Evolutionary conservation across 23 tunicate species (phyloP), one percentile per base, ranked within the genome.

Genomic region (Ciona savignyi): DNA sequence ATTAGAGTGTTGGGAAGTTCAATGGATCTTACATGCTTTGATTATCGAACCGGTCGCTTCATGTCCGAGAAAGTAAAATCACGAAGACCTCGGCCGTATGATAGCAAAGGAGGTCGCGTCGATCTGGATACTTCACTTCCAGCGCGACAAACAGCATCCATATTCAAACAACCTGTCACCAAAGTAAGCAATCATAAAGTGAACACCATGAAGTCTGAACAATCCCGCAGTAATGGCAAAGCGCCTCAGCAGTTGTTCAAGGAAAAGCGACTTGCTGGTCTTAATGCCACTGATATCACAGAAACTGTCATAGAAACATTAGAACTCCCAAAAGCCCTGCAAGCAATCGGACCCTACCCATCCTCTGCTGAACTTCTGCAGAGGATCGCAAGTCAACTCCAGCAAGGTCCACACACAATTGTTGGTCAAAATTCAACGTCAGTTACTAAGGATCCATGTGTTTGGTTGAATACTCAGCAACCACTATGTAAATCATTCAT

Each of bases 81-180:
- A 25, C 1, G 65, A 2, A 49, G 83, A n/a, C 48, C 60, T 23
- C 51, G 23, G 22, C 4, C 15, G 22, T 4, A n/a, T 9, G 4
- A 63, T n/a, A 25, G 30, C 64, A 29, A 81, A 77, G 74, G 65
- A 30, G 86, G 79, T 25, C 70, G 71, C 22, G 31, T 35, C 23
- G 86, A 81, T 63, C 32, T 71, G 65, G 96, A 82, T 60, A 88
- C 87, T 25, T 77, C 87, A 21, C 51, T 80, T 1, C 87, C 87
- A 29, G 66, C 60, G 51, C 78, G 96, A 2, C 96, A 88, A 68
- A 88, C 96, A 11, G 96, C 96, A 27, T 81, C 96, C 31, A 88
- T 88, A 21, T 88, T 88, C 76, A 88, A 88, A 61, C 96, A 88
- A 34, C 84, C 96, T 4, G 96, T 88, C 28, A 88, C 96, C 29